Percentiles rank a stretch among this genome's conserved stretches.
Conservation (phyloP, 2,113 vertebrate genomes). For the Donacobius atricapilla region DNA sequence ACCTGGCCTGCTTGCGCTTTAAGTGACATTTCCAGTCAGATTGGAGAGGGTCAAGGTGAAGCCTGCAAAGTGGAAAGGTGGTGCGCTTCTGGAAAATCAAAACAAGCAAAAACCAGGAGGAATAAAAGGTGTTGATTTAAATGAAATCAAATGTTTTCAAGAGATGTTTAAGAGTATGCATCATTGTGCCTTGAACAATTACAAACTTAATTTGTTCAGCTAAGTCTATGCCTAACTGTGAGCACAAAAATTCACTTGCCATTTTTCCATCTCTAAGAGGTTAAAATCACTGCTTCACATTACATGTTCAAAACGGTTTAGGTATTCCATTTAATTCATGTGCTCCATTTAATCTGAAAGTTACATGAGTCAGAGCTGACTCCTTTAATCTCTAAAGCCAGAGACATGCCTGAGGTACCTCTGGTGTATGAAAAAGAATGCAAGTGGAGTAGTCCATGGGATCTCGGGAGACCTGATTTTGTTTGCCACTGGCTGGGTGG, state of each 20-base stretch:
- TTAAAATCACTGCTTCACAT: background rate
- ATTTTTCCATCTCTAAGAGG: background rate
- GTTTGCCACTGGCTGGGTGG: background rate
- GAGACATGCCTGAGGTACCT: background rate
- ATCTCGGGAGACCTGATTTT: background rate
- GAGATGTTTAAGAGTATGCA: background rate
- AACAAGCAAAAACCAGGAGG: background rate
- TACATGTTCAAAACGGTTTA: background rate
- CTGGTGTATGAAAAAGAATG: background rate
- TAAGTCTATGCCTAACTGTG: background rate
- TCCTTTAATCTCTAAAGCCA: background rate
- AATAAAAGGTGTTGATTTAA: background rate
- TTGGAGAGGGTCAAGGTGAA: background rate
- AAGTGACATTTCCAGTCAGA: background rate
- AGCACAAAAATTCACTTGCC: background rate
- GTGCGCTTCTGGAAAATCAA: background rate
- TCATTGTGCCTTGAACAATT: background rate
- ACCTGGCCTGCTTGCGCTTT: background rate
- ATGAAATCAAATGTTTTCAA: background rate
- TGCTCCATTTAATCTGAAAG: background rate
- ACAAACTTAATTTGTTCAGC: background rate
- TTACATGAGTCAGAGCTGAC: background rate
- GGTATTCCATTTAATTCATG: background rate
- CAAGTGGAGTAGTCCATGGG: fast-evolving
- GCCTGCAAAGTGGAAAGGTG: background rate